phyloP scores from a whole-genome alignment of 2,888 invertebrate species.

The Latrodectus hesperus region DNA sequence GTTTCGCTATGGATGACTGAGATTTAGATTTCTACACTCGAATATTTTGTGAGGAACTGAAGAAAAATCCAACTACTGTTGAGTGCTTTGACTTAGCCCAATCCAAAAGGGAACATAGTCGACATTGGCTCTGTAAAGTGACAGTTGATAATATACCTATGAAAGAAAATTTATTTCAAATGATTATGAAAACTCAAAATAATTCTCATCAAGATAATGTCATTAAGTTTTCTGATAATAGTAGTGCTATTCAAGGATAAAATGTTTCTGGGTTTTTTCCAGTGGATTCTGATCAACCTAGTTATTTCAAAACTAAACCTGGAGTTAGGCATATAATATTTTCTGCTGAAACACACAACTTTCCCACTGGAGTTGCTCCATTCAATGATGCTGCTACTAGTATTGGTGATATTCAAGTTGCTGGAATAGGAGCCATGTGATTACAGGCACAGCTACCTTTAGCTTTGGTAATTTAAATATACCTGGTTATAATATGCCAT shows the following conservation, averaged over 20 bases:
- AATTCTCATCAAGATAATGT: conserved; percentile 93
- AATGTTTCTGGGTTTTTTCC: conserved; percentile 83
- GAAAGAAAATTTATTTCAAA: conserved; percentile 89
- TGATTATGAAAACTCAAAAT: conserved; percentile 92
- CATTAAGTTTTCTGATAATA: conserved; percentile 97
- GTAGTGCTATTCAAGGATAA: conserved; percentile 94
- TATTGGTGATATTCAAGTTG: conserved; percentile 94
- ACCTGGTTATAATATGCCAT: conserved; percentile 88
- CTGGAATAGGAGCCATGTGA: conserved; percentile 92
- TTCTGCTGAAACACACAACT: conserved; percentile 99
- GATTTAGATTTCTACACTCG: conserved; percentile 92
- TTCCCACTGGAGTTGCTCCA: conserved; percentile 96
- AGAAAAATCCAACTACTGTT: conserved; percentile 95
- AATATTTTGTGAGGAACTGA: conserved; percentile 86
- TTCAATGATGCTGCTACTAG: conserved; percentile 98
- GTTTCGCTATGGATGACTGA: too few species aligned
- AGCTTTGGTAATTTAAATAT: conserved; percentile 94
- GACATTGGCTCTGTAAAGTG: conserved; percentile 98
- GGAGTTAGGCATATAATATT: conserved; percentile 91
- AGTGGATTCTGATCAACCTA: conserved; percentile 80
- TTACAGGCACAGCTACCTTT: conserved; percentile 97
- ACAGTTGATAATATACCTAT: conserved; percentile 86
- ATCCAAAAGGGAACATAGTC: conserved; percentile 96
- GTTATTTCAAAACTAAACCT: conserved; percentile 78
- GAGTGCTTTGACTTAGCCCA: conserved; percentile 99